Percentiles rank a stretch among this genome's conserved stretches.
These are phyloP conservation scores for Cololabis saira DNA, from an alignment of 2,113 vertebrate genomes.

Conservation along the genomic window DNA sequence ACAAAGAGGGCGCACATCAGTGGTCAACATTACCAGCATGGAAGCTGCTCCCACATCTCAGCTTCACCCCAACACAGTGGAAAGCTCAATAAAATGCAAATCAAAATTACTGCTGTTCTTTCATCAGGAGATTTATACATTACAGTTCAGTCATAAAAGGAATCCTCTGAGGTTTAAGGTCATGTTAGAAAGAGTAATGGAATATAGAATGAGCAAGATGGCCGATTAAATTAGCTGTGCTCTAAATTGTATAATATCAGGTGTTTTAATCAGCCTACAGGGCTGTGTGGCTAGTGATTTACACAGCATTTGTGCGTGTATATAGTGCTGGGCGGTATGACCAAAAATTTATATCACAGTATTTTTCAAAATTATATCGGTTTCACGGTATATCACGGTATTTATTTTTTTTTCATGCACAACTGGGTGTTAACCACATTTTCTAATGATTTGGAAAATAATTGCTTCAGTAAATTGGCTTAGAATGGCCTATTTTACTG, in stretches of 20 bases:
- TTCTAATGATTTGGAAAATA: no score
- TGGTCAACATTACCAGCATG: constrained; percentile 59
- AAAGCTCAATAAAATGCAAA: constrained; percentile 71
- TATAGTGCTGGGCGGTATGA: no score
- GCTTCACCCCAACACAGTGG: constrained; percentile 54
- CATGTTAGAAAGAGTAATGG: constrained; percentile 66
- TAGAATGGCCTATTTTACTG: no score
- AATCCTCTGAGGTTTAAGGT: constrained; percentile 54
- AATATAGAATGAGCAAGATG: constrained; percentile 58
- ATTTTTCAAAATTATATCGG: no score
- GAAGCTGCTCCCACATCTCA: constrained; percentile 55
- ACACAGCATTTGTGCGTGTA: no score
- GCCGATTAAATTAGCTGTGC: constrained; percentile 58
- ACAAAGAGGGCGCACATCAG: constrained; percentile 32
- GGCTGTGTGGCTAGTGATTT: constrained; percentile 39
- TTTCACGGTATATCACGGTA: no score
- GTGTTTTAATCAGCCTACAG: constrained; percentile 61
- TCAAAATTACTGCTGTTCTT: constrained; percentile 46
- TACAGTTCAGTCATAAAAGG: constrained; percentile 65
- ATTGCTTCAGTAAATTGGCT: no score
- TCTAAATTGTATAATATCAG: constrained; percentile 39
- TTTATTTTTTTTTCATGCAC: no score
- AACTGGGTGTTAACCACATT: no score
- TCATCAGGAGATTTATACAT: constrained; percentile 66
- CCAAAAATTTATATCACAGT: no score